Percentiles rank a stretch among this genome's conserved stretches.
These are phyloP conservation scores for Salminus brasiliensis DNA, from an alignment of 2,113 vertebrate species.

Conservation along the genomic window DNA sequence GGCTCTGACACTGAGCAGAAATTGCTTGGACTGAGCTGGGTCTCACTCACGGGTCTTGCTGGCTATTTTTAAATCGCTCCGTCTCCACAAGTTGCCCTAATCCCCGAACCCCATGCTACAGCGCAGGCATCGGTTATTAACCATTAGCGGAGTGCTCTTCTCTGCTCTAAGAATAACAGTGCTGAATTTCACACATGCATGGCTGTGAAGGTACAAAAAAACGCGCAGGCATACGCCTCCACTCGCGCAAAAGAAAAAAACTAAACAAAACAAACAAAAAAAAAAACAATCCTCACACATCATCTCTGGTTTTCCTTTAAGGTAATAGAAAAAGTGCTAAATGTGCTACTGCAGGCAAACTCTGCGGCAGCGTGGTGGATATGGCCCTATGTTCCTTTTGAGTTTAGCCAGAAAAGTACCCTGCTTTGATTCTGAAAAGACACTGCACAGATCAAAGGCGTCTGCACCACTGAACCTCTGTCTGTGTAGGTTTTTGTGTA, in stretches of 20 bases:
- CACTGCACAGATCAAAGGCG: conserved; percentile 71
- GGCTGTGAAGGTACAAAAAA: conserved; percentile 55
- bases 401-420: conserved; percentile 74
- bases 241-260: background rate
- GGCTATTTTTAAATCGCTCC: background rate
- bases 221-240: conserved; percentile 49
- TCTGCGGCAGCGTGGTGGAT: conserved; percentile 62
- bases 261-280: no score
- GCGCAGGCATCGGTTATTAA: conserved; percentile 26
- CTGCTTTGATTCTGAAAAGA: conserved; percentile 76
- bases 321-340: conserved; percentile 67
- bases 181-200: conserved; percentile 53
- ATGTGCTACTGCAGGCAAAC: conserved; percentile 54
- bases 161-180: conserved; percentile 27
- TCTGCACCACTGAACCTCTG: conserved; percentile 62
- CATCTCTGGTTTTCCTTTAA: conserved; percentile 50
- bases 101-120: conserved; percentile 26
- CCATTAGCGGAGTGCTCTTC: conserved; percentile 29
- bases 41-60: background rate
- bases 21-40: background rate
- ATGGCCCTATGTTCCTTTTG: conserved; percentile 82
- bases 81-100: background rate
- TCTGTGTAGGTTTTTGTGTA: conserved; percentile 25
- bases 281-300: conserved; percentile 26
- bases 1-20: conserved; percentile 1